Percentiles rank a stretch among this genome's conserved stretches.
These are phyloP conservation scores for Synodontis membranacea DNA, from an alignment of 2,113 vertebrate species.

Conservation along the genomic window DNA sequence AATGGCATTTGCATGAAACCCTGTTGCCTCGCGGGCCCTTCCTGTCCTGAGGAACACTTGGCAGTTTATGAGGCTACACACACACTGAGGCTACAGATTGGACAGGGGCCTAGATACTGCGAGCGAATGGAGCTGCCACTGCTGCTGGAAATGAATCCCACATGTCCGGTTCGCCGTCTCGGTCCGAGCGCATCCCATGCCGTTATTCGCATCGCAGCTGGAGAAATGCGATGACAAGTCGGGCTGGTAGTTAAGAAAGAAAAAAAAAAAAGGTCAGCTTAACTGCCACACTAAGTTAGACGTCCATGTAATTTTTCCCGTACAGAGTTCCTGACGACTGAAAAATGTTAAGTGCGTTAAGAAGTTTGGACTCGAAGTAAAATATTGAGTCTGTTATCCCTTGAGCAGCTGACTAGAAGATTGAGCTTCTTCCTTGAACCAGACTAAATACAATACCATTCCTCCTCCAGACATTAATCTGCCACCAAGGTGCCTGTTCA, in stretches of 20 bases:
- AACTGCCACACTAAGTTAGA: neutral
- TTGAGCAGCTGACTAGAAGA: slow-evolving; percentile 7
- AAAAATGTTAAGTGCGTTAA: neutral
- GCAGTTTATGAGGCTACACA: slow-evolving; percentile 37
- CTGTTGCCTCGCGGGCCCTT: slow-evolving; percentile 42
- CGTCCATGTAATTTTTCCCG: no score
- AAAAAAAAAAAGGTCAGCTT: neutral
- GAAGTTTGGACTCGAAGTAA: neutral
- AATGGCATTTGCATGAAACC: slow-evolving; percentile 59
- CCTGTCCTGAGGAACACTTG: slow-evolving; percentile 43
- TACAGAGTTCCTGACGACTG: neutral
- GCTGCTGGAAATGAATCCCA: slow-evolving; percentile 42
- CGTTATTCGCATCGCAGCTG: neutral
- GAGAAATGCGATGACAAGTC: slow-evolving; percentile 28
- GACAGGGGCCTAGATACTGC: slow-evolving; percentile 21
- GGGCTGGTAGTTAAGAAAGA: neutral
- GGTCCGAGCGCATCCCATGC: neutral
- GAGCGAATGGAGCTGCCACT: slow-evolving; percentile 17
- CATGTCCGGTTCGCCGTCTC: slow-evolving; percentile 16
- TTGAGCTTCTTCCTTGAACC: slow-evolving; percentile 3
- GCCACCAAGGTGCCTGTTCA: slow-evolving; percentile 19
- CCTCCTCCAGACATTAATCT: slow-evolving; percentile 19
- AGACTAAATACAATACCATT: slow-evolving; percentile 17
- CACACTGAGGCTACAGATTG: slow-evolving; percentile 34
- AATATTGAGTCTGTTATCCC: no score